These are phyloP conservation scores for Istiophorus platypterus DNA, from an alignment of 2,113 vertebrate genomes.

Conservation along the genomic window DNA sequence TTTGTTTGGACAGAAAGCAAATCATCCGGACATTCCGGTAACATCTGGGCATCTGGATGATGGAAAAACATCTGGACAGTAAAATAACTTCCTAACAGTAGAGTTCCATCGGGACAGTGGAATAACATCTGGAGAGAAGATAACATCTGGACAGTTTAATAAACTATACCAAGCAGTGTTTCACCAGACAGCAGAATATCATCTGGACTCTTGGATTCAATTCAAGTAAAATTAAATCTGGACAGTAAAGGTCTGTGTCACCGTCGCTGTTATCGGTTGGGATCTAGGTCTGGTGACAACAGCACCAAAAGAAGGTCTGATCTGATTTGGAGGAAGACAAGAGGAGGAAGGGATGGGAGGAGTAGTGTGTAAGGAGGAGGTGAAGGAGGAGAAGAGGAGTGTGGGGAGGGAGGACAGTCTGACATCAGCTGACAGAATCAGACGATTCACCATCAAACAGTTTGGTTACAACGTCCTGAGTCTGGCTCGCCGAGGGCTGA, in stretches of 20 bases:
- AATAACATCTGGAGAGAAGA: too few species aligned
- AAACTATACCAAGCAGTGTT: too few species aligned
- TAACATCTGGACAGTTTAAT: too few species aligned
- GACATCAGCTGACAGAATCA: conserved; percentile 71
- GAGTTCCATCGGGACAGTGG: background rate
- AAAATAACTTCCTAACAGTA: too few species aligned
- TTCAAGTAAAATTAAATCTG: background rate
- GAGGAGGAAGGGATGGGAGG: conserved; percentile 44
- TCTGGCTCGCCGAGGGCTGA: conserved; percentile 89
- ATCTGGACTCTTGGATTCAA: background rate
- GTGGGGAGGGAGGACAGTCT: conserved; percentile 82
- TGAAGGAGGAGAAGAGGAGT: conserved; percentile 53
- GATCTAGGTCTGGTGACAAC: background rate
- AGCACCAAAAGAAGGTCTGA: too few species aligned
- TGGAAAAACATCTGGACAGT: too few species aligned
- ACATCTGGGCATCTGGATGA: too few species aligned
- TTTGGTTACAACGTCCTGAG: conserved; percentile 87
- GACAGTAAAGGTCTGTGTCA: background rate
- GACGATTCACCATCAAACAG: conserved; percentile 68
- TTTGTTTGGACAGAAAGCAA: too few species aligned
- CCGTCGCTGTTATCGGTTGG: too few species aligned
- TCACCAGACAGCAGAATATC: too few species aligned
- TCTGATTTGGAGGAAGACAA: background rate
- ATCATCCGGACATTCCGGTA: too few species aligned
- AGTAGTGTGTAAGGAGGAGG: conserved; percentile 41